Conservation (phyloP, 2,113 vertebrate species). For the Fukomys damarensis region DNA sequence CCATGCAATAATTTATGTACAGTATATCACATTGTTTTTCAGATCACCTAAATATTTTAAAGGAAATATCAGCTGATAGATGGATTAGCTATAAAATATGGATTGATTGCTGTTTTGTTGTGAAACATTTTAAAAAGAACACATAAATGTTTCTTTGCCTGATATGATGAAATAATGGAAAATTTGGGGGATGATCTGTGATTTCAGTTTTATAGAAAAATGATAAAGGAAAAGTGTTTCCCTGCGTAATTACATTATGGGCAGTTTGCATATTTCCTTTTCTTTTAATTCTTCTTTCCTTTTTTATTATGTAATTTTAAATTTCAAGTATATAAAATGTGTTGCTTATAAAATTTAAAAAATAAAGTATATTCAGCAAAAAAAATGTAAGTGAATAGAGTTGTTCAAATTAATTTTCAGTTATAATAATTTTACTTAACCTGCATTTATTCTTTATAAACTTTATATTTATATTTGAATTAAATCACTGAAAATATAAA, state of each 20-base stretch:
- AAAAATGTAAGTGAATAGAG: neutral
- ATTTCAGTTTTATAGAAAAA: neutral
- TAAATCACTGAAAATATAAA: neutral
- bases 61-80: neutral
- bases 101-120: neutral
- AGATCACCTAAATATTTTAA: neutral
- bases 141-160: neutral
- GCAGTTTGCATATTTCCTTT: neutral
- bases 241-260: neutral
- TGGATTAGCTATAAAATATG: neutral
- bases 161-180: neutral
- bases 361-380: neutral
- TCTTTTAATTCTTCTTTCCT: neutral
- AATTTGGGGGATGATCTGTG: neutral
- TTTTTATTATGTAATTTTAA: neutral
- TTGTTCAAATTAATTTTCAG: neutral
- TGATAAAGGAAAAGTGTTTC: neutral
- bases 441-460: slow-evolving; percentile 6
- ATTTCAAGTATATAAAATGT: neutral
- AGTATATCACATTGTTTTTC: neutral
- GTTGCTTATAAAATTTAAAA: neutral
- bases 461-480: neutral
- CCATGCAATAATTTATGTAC: neutral
- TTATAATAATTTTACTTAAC: slow-evolving; percentile 26
- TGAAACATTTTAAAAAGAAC: neutral